Percentiles rank a stretch among this genome's conserved stretches.
These are phyloP conservation scores for Goniozus legneri DNA, from an alignment of 1,140 invertebrate genomes.

Conservation along the genomic window DNA sequence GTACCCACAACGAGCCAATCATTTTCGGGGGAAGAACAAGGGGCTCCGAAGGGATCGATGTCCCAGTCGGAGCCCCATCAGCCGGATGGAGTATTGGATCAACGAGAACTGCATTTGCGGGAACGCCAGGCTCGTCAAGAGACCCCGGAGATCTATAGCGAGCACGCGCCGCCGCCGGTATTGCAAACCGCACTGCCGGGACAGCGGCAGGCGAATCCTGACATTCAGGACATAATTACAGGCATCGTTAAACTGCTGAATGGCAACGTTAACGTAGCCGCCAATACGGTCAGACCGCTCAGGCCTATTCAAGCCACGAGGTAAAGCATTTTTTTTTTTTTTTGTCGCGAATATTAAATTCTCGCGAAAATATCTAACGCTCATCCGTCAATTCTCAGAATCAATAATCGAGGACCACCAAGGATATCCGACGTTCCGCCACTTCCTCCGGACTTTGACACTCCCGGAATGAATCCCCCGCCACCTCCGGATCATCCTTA, in stretches of 20 bases:
- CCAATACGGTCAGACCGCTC: conserved; percentile 60
- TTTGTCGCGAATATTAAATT: background rate
- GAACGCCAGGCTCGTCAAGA: conserved; percentile 38
- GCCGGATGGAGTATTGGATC: conserved; percentile 28
- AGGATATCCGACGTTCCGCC: conserved; percentile 70
- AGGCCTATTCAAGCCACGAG: conserved; percentile 53
- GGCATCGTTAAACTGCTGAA: conserved; percentile 85
- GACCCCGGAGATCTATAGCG: conserved; percentile 44
- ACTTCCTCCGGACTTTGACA: conserved; percentile 67
- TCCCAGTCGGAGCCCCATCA: conserved; percentile 64
- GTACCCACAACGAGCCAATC: conserved; percentile 33
- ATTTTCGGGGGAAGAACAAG: conserved; percentile 66
- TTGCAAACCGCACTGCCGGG: conserved; percentile 37
- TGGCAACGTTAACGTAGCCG: conserved; percentile 80
- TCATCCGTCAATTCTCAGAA: conserved; percentile 55
- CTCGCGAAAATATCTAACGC: background rate
- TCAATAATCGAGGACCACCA: conserved; percentile 86
- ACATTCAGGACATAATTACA: conserved; percentile 88
- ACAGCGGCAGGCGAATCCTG: conserved; percentile 64
- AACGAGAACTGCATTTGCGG: conserved; percentile 27
- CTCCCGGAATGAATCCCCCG: conserved; percentile 53
- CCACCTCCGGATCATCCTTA: conserved; percentile 50
- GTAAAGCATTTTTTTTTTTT: conserved; percentile 21
- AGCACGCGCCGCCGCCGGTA: conserved; percentile 30
- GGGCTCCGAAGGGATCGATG: conserved; percentile 65